These are phyloP conservation scores for Fissipunctia ypsillon DNA, from an alignment of 2,888 invertebrate genomes.

Conservation along the genomic window DNA sequence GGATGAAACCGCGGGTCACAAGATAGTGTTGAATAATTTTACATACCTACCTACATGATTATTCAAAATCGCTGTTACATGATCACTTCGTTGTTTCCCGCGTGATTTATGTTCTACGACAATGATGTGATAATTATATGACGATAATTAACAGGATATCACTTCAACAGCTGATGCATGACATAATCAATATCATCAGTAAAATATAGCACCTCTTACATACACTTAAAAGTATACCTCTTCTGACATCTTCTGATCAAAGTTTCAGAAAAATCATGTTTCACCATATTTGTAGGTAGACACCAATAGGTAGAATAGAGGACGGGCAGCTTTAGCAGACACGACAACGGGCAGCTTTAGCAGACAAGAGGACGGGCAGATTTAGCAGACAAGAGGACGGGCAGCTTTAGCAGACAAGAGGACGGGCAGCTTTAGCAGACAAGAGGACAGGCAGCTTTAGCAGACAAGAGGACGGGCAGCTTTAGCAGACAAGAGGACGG, in stretches of 20 bases:
- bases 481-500: background rate
- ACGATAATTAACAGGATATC: background rate
- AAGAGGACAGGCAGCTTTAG: background rate
- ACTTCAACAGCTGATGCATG: background rate
- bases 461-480: background rate
- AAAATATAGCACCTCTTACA: background rate
- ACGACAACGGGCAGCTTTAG: background rate
- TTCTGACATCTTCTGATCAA: background rate
- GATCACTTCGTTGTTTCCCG: background rate
- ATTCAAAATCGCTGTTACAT: conserved; percentile 5
- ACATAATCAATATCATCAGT: background rate
- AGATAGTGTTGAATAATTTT: conserved; percentile 43
- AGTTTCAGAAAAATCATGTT: background rate
- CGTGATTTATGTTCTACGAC: background rate
- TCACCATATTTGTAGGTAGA: background rate
- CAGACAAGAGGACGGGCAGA: background rate
- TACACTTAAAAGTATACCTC: too few species aligned
- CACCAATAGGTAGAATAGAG: too few species aligned
- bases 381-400: too few species aligned
- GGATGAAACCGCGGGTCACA: too few species aligned
- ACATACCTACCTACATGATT: conserved; percentile 1
- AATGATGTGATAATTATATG: background rate
- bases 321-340: background rate
- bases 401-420: background rate
- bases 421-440: too few species aligned